These are phyloP conservation scores for Synodontis membranacea DNA, from an alignment of 2,113 vertebrate genomes.

Conservation along the genomic window DNA sequence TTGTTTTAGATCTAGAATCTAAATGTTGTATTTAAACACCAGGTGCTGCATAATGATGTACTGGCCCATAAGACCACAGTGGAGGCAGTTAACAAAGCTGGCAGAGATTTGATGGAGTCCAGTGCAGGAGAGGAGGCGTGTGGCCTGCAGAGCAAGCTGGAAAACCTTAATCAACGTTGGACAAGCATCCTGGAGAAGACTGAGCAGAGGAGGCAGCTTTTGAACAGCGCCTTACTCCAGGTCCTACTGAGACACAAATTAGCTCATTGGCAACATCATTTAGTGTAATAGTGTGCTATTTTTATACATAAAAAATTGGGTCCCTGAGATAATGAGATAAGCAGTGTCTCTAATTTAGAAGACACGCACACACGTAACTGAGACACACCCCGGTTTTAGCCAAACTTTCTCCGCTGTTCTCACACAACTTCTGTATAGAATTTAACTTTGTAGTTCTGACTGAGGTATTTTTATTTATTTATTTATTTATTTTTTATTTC, in stretches of 20 bases:
- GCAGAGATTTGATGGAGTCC: slow-evolving; percentile 86
- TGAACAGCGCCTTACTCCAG: slow-evolving; percentile 90
- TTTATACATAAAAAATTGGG: background rate
- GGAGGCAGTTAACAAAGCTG: slow-evolving; percentile 91
- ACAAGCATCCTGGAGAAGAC: slow-evolving; percentile 87
- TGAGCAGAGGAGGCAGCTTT: slow-evolving; percentile 85
- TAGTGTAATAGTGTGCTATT: slow-evolving; percentile 28
- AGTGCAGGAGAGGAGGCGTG: slow-evolving; percentile 94
- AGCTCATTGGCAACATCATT: slow-evolving; percentile 10
- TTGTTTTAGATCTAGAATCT: background rate
- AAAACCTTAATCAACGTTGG: slow-evolving; percentile 90
- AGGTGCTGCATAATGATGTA: slow-evolving; percentile 96
- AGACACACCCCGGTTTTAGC: background rate
- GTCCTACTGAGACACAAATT: slow-evolving; percentile 63
- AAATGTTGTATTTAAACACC: background rate
- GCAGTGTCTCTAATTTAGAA: background rate
- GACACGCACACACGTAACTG: background rate
- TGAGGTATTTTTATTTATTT: too few relatives aligned
- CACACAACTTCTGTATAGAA: background rate
- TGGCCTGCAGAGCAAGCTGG: slow-evolving; percentile 84
- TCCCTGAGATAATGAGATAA: background rate
- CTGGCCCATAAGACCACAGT: slow-evolving; percentile 92
- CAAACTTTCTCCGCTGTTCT: background rate
- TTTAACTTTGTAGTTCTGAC: background rate
- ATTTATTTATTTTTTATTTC: too few relatives aligned